phyloP scores from a whole-genome alignment of 2,888 invertebrate genomes.

The Ichneumoninae sp. region DNA sequence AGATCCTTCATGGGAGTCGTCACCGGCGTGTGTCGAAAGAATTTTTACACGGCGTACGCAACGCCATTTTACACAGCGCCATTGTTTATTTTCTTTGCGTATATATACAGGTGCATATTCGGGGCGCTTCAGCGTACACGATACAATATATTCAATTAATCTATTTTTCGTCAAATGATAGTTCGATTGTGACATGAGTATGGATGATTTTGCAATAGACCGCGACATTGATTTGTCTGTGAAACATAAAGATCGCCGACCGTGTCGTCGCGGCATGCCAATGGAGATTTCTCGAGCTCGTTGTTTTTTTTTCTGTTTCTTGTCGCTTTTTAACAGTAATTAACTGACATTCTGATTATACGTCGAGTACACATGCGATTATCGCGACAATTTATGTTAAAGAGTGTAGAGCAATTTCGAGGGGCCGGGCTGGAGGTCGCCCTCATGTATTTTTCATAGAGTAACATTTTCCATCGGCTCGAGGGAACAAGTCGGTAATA shows the following conservation, averaged over 20 bases:
- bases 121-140: not conserved
- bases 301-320: not conserved
- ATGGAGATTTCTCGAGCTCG: not conserved
- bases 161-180: not conserved
- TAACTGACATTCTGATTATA: constrained; percentile 3
- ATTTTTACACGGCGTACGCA: not conserved
- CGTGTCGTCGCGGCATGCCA: not conserved
- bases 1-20: not conserved
- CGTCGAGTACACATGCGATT: constrained; percentile 5
- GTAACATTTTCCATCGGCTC: constrained; percentile 29
- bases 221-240: not conserved
- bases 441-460: constrained; percentile 61
- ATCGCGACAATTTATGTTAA: constrained; percentile 12
- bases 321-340: constrained; percentile 1
- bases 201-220: not conserved
- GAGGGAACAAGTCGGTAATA: constrained; percentile 24
- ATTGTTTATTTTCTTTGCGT: not conserved
- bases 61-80: not conserved
- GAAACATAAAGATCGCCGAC: not conserved
- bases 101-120: not conserved
- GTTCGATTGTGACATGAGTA: not conserved
- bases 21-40: not conserved
- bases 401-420: constrained; percentile 45
- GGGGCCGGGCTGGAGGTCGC: constrained; percentile 40
- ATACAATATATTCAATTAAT: not conserved